Base-by-base conservation (phyloP, 2,113 vertebrate genomes). In the Bufo gargarizans region DNA sequence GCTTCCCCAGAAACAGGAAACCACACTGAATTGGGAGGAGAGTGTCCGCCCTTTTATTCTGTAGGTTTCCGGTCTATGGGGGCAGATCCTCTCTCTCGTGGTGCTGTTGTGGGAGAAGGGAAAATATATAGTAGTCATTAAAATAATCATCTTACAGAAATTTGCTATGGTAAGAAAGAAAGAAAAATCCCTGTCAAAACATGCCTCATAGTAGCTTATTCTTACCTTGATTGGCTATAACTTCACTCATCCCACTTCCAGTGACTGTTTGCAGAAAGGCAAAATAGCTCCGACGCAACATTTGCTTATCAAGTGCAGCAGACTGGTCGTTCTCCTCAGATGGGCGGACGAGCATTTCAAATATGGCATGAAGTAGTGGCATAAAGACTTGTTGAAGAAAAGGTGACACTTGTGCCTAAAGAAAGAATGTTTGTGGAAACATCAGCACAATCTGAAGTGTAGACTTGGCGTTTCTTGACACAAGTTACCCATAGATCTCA, bases 351-450 rank as follows among this genome's bases (percentile, higher is more conserved):
- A 99, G 88, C 14, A 97, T 96, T 93, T 99, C 97, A 86, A 99
- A 99, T 93, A 99, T 99, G 89, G 98, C 96, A 90, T 92, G 95
- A 77, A 99, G 97, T 47, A 99, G 93, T 0, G 98, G 98, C 98
- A 99, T 99, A 93, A 99, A 99, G 91, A 99, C 95, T 93, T 99
- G 98, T 90, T 99, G 98, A 90, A 99, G 95, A 93, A 99, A 99
- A 59, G 98, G 98, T 10, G 97, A 98, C 87, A 99, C 97, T 92
- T 99, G 98, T 67, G 93, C 93, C 98, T 99, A 90, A 67, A 88
- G 88, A 93, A 17, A 90, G 86, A 14, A 88, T 16, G 7, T 61
- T 14, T 63, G 19, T 53, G 53, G 9, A 53, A 53, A 33, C 33
- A 33, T 33, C 33, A 33, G 33, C 33, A 53, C 9, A 5, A 53